Evolutionary conservation across 92 coral and sea anemone species (phyloP).

Genomic region (Palythoa caribaeorum): DNA sequence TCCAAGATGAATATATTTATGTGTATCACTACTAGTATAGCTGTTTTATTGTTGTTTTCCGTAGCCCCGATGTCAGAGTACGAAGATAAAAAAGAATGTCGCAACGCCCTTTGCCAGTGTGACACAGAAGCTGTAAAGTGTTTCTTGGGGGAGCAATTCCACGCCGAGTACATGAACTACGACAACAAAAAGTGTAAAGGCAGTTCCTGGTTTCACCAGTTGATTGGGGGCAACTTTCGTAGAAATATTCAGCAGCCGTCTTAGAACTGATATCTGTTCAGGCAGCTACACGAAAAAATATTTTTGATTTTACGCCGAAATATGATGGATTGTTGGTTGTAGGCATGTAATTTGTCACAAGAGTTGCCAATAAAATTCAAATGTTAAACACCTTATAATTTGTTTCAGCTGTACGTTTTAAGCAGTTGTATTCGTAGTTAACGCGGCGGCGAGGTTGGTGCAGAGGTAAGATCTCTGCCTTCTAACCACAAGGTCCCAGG

Average conservation of each 20-base stretch:
- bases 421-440: no score
- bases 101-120: slow-evolving; percentile 25
- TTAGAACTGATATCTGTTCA: background rate
- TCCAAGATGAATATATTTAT: no score
- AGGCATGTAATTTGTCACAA: no score
- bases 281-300: background rate
- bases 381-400: no score
- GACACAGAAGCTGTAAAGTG: slow-evolving; percentile 36
- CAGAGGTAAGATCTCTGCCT: no score
- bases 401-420: no score
- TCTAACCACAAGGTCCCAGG: no score
- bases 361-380: no score
- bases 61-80: slow-evolving; percentile 23
- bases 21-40: no score
- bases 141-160: slow-evolving; percentile 12
- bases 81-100: background rate
- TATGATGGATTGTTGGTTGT: no score
- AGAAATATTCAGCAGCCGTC: background rate
- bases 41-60: background rate
- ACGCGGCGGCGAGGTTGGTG: no score
- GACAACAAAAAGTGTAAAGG: slow-evolving; percentile 15
- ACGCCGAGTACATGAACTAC: slow-evolving; percentile 7
- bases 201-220: background rate
- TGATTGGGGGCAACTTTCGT: slow-evolving; percentile 12
- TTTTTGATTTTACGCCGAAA: no score